A percentile compares a stretch with the other conserved stretches of the same genome.
These are phyloP conservation scores for Harmothoe impar DNA, from an alignment of 2,888 invertebrate genomes.

Conservation along the genomic window DNA sequence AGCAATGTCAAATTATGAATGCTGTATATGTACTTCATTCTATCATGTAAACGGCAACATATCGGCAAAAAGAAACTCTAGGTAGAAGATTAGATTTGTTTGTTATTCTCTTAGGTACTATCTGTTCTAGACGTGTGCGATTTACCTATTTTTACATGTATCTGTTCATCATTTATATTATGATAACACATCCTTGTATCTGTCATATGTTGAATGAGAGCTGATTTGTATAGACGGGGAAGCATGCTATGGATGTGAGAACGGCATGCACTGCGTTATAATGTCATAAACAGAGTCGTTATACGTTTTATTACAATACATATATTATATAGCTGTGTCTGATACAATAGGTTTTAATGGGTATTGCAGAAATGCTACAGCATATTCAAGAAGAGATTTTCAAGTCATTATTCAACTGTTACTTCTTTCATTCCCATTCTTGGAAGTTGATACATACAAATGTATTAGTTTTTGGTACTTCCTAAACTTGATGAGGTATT, in stretches of 20 bases:
- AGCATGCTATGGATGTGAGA: too few relatives aligned
- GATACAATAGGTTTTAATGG: background rate
- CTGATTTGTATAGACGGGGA: too few relatives aligned
- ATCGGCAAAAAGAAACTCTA: slow-evolving; percentile 11
- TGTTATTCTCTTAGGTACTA: background rate
- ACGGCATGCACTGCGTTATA: background rate
- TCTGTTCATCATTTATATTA: too few relatives aligned
- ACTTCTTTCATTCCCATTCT: background rate
- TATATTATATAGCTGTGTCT: background rate
- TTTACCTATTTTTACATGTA: too few relatives aligned
- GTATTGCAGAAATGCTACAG: background rate
- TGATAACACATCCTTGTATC: too few relatives aligned
- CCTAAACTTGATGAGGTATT: background rate
- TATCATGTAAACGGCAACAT: slow-evolving; percentile 21
- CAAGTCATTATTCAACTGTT: background rate
- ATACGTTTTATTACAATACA: background rate
- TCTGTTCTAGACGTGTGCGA: too few relatives aligned
- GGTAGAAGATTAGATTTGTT: background rate
- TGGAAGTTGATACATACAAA: background rate
- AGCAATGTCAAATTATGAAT: background rate
- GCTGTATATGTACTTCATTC: background rate
- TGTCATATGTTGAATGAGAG: too few relatives aligned
- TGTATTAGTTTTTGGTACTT: background rate
- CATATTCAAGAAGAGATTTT: background rate
- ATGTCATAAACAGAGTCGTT: background rate